Evolutionary conservation across 2,797 vertebrate genomes (phyloP).

Genomic region (Paramormyrops hopkinsi): DNA sequence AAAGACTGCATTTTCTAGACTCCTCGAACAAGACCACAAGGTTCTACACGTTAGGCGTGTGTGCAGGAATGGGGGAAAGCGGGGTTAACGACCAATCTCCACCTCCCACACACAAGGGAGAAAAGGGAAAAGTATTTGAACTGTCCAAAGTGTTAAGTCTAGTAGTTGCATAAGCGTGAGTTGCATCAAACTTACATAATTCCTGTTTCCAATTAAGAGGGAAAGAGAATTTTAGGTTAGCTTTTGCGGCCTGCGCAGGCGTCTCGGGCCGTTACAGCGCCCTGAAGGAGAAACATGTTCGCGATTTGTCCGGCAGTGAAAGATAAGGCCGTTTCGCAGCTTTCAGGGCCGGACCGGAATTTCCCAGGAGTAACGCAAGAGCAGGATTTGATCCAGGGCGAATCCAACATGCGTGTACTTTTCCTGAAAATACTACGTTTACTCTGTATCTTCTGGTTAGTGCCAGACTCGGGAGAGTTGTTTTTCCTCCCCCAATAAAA

Average conservation of each 20-base stretch:
- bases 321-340: background rate
- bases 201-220: constrained; percentile 19
- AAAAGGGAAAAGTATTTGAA: background rate
- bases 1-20: background rate
- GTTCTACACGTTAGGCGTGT: background rate
- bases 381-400: background rate
- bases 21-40: background rate
- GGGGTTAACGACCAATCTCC: background rate
- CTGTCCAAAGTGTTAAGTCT: constrained; percentile 19
- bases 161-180: constrained; percentile 47
- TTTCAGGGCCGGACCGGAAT: background rate
- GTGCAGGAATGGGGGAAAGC: background rate
- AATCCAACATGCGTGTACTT: background rate
- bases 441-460: background rate
- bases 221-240: background rate
- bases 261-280: constrained; percentile 16
- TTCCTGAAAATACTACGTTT: background rate
- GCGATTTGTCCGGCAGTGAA: background rate
- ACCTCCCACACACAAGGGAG: background rate
- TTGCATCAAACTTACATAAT: constrained; percentile 26
- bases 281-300: background rate
- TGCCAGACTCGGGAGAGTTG: background rate
- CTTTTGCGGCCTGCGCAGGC: background rate
- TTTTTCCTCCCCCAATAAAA: background rate
- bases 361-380: background rate